phyloP scores from a whole-genome alignment of 1,140 invertebrate species.

The Orchestia grillus region DNA sequence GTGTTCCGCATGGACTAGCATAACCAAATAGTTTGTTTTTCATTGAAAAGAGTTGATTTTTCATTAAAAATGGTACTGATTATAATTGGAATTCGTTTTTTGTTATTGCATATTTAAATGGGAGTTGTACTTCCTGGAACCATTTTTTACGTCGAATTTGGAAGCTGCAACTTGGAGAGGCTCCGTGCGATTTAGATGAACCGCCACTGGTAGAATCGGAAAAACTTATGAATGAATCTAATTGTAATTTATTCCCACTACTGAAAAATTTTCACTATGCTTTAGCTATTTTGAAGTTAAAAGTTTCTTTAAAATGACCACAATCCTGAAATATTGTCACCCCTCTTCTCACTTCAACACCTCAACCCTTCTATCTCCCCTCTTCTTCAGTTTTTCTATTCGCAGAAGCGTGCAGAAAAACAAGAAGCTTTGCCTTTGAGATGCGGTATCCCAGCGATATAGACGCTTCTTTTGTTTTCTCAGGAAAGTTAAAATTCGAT shows the following conservation, averaged over 20 bases:
- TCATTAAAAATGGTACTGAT: too few species aligned
- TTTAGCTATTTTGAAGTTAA: neutral
- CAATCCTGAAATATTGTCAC: neutral
- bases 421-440: constrained; percentile 7
- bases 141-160: too few species aligned
- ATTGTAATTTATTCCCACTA: neutral
- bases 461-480: neutral
- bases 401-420: neutral
- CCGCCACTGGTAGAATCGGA: neutral
- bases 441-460: neutral
- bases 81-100: too few species aligned
- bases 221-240: neutral
- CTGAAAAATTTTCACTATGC: neutral
- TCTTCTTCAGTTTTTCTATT: neutral
- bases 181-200: neutral
- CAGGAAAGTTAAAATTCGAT: constrained; percentile 9
- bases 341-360: neutral
- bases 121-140: too few species aligned
- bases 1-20: too few species aligned
- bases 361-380: constrained; percentile 22
- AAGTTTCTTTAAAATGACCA: neutral
- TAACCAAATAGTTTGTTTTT: too few species aligned
- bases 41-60: too few species aligned
- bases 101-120: too few species aligned
- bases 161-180: neutral